Conservation (phyloP, 2,113 vertebrate genomes). For the Prionailurus viverrinus region DNA sequence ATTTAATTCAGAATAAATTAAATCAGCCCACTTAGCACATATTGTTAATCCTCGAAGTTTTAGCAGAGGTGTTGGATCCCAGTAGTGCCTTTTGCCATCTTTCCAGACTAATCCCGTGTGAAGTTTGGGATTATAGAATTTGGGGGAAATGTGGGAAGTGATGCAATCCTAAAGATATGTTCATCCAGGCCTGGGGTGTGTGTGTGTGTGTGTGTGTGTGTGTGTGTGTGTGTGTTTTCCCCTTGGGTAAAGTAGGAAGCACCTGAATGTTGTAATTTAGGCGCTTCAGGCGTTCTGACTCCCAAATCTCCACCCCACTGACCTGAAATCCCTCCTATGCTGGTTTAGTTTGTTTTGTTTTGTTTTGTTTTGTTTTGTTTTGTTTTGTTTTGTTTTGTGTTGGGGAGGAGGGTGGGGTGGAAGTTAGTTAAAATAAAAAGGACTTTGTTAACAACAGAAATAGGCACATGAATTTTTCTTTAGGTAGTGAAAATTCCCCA, state of each 20-base stretch:
- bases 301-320: not conserved
- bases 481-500: not conserved
- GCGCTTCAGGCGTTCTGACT: not conserved
- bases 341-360: not conserved
- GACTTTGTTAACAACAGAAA: not conserved
- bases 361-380: not conserved
- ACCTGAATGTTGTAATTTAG: not conserved
- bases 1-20: not conserved
- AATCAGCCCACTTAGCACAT: not conserved
- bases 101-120: constrained; percentile 38
- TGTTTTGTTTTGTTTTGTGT: not conserved
- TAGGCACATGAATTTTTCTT: not conserved
- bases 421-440: not conserved
- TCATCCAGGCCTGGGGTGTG: not conserved
- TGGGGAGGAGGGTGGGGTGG: no score
- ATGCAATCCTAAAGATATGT: not conserved
- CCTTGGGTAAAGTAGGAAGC: not conserved
- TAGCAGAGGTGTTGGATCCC: not conserved
- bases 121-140: constrained; percentile 12
- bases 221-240: no score
- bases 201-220: no score
- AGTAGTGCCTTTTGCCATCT: not conserved
- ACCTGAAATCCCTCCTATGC: not conserved
- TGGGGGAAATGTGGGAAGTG: not conserved
- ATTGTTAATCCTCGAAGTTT: not conserved